Conservation (phyloP, 1,140 invertebrate genomes). For the Thaumatotibia leucotreta region DNA sequence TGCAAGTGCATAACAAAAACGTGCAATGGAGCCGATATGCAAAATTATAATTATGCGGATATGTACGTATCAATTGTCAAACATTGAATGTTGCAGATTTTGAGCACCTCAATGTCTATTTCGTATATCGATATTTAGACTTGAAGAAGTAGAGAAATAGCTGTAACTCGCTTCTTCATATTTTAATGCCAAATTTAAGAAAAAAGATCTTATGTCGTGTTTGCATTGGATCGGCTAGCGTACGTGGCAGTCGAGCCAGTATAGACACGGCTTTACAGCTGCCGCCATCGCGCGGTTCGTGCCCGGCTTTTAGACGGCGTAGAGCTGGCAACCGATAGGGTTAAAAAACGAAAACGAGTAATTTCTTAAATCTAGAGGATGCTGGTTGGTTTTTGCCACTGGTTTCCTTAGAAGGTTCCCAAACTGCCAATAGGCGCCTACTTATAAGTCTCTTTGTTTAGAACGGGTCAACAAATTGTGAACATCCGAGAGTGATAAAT, state of each 20-base stretch:
- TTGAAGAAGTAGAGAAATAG: constrained; percentile 7
- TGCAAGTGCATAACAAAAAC: no score
- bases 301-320: background rate
- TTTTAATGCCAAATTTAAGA: constrained; percentile 32
- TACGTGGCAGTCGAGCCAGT: background rate
- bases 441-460: no score
- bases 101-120: background rate
- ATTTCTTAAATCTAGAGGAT: no score
- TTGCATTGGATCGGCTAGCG: background rate
- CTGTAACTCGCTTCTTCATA: constrained; percentile 16
- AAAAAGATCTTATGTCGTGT: background rate
- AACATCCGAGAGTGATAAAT: no score
- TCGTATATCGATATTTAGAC: constrained; percentile 12
- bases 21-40: no score
- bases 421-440: no score
- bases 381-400: no score
- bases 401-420: no score
- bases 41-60: background rate
- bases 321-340: background rate
- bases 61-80: background rate
- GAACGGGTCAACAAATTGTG: no score
- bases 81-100: background rate
- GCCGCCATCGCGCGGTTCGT: background rate
- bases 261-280: background rate
- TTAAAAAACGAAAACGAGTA: background rate